Conservation (phyloP, 2,888 invertebrate species). For the Cactoblastis cactorum region DNA sequence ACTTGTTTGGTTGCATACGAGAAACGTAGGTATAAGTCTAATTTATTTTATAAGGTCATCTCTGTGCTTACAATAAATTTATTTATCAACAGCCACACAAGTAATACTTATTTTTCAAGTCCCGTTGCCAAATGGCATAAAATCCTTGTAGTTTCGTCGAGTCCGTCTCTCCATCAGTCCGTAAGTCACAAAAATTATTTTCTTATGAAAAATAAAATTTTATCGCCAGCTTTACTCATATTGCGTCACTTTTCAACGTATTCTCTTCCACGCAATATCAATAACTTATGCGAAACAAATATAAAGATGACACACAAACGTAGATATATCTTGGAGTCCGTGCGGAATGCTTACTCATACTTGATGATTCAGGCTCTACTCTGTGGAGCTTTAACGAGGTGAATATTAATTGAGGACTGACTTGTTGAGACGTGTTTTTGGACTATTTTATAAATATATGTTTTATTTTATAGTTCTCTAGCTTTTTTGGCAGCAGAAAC, state of each 20-base stretch:
- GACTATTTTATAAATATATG: background rate
- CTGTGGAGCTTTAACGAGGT: background rate
- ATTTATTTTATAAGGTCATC: too few relatives aligned
- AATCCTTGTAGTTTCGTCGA: too few relatives aligned
- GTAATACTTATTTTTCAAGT: too few relatives aligned
- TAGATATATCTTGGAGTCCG: background rate
- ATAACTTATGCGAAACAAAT: background rate
- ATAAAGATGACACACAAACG: slow-evolving; percentile 1
- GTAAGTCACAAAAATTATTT: background rate
- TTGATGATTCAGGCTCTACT: background rate
- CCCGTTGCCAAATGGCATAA: too few relatives aligned
- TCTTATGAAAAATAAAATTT: background rate
- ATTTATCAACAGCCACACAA: too few relatives aligned
- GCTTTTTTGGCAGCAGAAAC: too few relatives aligned
- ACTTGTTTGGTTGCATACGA: too few relatives aligned
- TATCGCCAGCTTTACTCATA: too few relatives aligned
- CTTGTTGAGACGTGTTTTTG: slow-evolving; percentile 5
- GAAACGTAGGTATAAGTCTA: too few relatives aligned
- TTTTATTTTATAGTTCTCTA: too few relatives aligned
- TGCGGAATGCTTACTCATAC: slow-evolving; percentile 1
- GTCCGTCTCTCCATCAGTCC: too few relatives aligned
- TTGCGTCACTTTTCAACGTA: background rate
- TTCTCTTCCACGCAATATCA: background rate
- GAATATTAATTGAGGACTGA: slow-evolving; percentile 6
- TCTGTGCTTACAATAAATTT: too few relatives aligned